These are phyloP conservation scores for Megastigmus dorsalis DNA, from an alignment of 2,888 invertebrate genomes.

Conservation along the genomic window DNA sequence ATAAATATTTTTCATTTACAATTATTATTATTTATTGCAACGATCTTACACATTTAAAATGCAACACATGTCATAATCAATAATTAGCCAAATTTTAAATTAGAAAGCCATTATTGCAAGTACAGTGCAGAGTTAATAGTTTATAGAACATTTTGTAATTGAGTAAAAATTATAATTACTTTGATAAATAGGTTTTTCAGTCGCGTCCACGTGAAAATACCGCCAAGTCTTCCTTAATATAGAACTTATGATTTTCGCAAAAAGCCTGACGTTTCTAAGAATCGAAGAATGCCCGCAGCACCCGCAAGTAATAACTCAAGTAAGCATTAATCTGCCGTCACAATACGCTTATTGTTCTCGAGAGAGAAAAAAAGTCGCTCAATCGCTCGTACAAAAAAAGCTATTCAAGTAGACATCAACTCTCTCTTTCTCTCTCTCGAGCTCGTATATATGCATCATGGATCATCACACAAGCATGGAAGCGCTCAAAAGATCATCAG, in stretches of 20 bases:
- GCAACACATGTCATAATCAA: too few relatives aligned
- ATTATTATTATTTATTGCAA: too few relatives aligned
- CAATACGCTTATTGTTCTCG: neutral
- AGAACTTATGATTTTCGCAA: neutral
- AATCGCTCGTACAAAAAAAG: neutral
- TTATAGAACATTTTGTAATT: too few relatives aligned
- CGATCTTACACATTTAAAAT: neutral
- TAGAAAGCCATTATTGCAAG: too few relatives aligned
- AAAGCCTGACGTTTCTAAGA: neutral
- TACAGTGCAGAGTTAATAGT: too few relatives aligned
- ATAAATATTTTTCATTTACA: too few relatives aligned
- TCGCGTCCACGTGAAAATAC: neutral
- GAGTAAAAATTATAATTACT: neutral
- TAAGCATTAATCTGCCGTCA: neutral
- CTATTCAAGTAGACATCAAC: neutral
- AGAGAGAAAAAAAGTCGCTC: too few relatives aligned
- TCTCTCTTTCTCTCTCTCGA: too few relatives aligned
- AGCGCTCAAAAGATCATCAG: constrained; percentile 11
- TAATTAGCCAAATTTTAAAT: too few relatives aligned
- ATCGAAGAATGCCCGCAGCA: neutral
- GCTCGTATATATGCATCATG: too few relatives aligned
- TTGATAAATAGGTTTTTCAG: neutral
- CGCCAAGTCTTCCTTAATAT: neutral
- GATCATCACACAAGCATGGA: too few relatives aligned
- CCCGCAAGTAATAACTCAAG: neutral